These are phyloP conservation scores for Scaptomyza montana DNA, from an alignment of 1,140 invertebrate genomes.

Conservation along the genomic window DNA sequence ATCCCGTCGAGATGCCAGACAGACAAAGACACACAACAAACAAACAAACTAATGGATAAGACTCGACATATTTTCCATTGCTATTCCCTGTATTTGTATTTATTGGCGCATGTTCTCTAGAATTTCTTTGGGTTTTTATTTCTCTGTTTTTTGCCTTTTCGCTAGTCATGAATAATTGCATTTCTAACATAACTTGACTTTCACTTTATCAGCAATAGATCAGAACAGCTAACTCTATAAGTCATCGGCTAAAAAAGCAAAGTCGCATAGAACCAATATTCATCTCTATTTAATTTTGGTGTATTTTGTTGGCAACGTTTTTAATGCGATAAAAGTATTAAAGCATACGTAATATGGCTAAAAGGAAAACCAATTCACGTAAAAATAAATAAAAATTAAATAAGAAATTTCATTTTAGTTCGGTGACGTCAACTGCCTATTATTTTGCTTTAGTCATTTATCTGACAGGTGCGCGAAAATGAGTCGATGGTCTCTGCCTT, in stretches of 20 bases:
- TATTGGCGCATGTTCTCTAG: constrained; percentile 48
- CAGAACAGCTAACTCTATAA: constrained; percentile 51
- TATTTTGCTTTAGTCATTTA: constrained; percentile 74
- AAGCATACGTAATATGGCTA: constrained; percentile 60
- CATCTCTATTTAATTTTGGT: constrained; percentile 7
- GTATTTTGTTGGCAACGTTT: constrained; percentile 22
- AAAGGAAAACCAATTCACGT: constrained; percentile 49
- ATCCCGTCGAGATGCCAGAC: constrained; percentile 52
- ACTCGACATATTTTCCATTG: constrained; percentile 49
- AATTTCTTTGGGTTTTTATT: constrained; percentile 14
- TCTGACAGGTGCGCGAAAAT: constrained; percentile 53
- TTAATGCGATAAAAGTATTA: constrained; percentile 56
- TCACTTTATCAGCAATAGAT: constrained; percentile 78
- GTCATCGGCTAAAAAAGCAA: constrained; percentile 33
- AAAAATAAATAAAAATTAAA: constrained; percentile 68
- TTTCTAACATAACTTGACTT: constrained; percentile 79
- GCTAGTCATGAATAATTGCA: constrained; percentile 73
- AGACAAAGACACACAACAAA: constrained; percentile 17
- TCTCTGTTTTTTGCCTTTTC: constrained; percentile 17
- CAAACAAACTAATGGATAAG: constrained; percentile 41
- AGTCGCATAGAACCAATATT: neutral
- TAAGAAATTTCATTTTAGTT: constrained; percentile 73
- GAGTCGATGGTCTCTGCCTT: constrained; percentile 7
- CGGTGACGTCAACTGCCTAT: constrained; percentile 77
- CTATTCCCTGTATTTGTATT: constrained; percentile 42